Base-by-base conservation (phyloP, 2,888 invertebrate genomes). In the Lithodes maja region DNA sequence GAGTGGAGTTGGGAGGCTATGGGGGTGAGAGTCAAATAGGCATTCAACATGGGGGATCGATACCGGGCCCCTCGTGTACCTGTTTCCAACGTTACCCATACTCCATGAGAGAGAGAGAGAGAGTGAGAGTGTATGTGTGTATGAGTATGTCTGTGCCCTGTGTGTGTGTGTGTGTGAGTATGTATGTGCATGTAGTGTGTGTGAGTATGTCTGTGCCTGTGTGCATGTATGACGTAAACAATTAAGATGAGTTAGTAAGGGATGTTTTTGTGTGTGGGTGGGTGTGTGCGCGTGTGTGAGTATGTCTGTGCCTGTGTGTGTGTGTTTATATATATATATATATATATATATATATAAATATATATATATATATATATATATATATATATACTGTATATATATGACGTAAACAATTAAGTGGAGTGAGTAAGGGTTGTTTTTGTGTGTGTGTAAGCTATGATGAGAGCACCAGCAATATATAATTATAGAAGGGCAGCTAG, bases 151-250 rank as follows among this genome's bases (percentile, higher is more conserved):
- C 12, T 61, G 61, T 61, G 61, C 12, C 12, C n/a, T n/a, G n/a
- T n/a, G n/a, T 61, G 61, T 61, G 61, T 61, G 61, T 12, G 61
- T 61, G 61, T 12, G 61, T 0, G 61, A 7, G 61, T 61, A 61
- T 61, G 7, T 71, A 2, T 71, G 71, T 71, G 71, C 3, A 1
- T 52, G 77, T 77, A 3, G 53, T 87, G 7, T 84, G 33, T 86
- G 50, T 81, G 80, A 81, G 68, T 86, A 68, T 86, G 55, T 82
- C 17, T 86, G 49, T 86, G 71, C 82, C 3, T 86, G 71, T 86
- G 50, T 86, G 71, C 69, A 17, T 88, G 54, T 84, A 54, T 88
- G 52, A 54, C 15, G 68, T 61, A 61, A 61, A 33, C n/a, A 52
- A n/a, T 85, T n/a, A 15, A 54, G 33, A 12, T 85, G 53, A 50